A percentile compares a stretch with the other conserved stretches of the same genome.
Evolutionary conservation across 2,113 vertebrate genomes (phyloP).

Genomic region (Rhinopomastus cyanomelas): DNA sequence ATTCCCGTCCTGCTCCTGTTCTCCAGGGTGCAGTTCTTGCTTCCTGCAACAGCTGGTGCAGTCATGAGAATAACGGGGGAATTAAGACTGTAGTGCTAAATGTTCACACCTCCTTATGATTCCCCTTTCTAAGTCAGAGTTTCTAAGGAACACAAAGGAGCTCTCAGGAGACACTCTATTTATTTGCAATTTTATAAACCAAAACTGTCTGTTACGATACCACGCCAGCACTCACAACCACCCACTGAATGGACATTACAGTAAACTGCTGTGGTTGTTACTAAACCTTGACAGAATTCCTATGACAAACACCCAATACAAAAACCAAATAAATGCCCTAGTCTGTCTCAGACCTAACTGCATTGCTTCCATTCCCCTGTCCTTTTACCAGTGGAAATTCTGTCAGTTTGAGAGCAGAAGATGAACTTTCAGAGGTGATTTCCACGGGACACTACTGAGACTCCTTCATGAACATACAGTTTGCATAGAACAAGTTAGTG

Average conservation of each 20-base stretch:
- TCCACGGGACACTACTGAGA: neutral
- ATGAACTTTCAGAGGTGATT: neutral
- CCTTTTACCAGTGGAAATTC: neutral
- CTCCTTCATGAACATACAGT: neutral
- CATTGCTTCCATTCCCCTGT: neutral
- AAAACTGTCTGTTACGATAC: neutral
- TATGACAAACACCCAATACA: neutral
- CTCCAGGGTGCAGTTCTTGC: neutral
- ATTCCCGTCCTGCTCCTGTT: neutral
- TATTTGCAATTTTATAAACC: conserved; percentile 18
- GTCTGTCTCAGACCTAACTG: neutral
- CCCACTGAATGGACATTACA: neutral
- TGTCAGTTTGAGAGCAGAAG: neutral
- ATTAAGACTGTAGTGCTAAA: conserved; percentile 2
- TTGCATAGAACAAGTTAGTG: neutral
- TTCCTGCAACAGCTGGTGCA: conserved; percentile 20
- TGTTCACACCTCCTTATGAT: conserved; percentile 40
- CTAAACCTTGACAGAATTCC: neutral
- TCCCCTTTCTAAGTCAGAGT: neutral
- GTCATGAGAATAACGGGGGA: neutral
- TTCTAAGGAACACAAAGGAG: neutral
- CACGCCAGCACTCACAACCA: neutral
- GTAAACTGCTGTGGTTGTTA: neutral
- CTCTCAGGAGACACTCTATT: neutral
- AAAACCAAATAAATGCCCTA: neutral